phyloP scores from a whole-genome alignment of 2,797 vertebrate species.

The Arnoldichthys spilopterus region DNA sequence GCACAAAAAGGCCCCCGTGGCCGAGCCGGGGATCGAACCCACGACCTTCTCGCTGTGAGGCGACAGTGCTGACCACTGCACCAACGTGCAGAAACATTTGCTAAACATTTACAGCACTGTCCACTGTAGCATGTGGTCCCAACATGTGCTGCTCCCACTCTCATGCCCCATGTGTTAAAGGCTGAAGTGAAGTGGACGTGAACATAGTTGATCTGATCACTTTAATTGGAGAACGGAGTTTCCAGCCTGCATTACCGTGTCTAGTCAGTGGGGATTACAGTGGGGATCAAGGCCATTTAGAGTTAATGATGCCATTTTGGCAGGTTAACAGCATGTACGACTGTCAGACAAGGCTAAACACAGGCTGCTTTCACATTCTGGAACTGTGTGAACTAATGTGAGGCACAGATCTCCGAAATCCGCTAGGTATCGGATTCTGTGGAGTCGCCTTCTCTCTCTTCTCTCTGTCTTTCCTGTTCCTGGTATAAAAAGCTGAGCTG shows the following conservation, averaged over 20 bases:
- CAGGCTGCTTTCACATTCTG: constrained; percentile 31
- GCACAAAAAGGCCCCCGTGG: no score
- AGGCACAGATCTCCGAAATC: no score
- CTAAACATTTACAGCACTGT: no score
- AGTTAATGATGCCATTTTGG: constrained; percentile 60
- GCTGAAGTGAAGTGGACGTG: constrained; percentile 42
- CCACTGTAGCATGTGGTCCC: neutral
- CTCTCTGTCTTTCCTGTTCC: no score
- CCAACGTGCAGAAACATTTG: no score
- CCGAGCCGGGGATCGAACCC: no score
- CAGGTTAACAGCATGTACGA: constrained; percentile 56
- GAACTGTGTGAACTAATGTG: neutral
- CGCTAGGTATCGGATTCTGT: no score
- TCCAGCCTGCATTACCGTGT: constrained; percentile 54
- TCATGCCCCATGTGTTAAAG: constrained; percentile 38
- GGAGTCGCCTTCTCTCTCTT: no score
- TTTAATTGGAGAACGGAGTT: constrained; percentile 58
- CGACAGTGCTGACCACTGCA: no score
- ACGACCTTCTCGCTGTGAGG: no score
- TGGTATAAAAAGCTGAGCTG: no score
- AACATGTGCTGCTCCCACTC: constrained; percentile 37
- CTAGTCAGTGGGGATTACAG: constrained; percentile 62
- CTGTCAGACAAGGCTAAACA: constrained; percentile 30
- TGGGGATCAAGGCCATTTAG: constrained; percentile 55
- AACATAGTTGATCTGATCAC: constrained; percentile 59